Evolutionary conservation across 2,888 invertebrate genomes (phyloP).

Genomic region (Danaus chrysippus): DNA sequence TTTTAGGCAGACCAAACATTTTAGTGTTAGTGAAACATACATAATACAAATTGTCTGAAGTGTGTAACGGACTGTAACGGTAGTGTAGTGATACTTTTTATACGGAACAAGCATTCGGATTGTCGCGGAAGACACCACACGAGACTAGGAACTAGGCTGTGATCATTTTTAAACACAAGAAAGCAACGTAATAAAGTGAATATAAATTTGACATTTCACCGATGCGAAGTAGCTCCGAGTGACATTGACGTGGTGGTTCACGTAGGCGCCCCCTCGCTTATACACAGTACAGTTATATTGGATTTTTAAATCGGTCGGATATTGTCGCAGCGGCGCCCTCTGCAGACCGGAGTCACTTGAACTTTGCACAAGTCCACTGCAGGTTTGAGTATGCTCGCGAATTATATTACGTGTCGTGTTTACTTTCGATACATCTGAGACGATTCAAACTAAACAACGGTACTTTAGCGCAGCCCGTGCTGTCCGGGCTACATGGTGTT

Average conservation of each 20-base stretch:
- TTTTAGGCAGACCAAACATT: slow-evolving; percentile 45
- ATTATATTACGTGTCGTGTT: slow-evolving; percentile 61
- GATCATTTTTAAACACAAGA: slow-evolving; percentile 44
- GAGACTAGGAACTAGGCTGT: slow-evolving; percentile 50
- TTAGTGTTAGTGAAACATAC: slow-evolving; percentile 51
- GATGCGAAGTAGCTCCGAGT: slow-evolving; percentile 58
- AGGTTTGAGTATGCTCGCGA: slow-evolving; percentile 56
- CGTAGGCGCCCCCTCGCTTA: slow-evolving; percentile 39
- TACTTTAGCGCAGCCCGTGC: slow-evolving; percentile 36
- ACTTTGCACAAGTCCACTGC: slow-evolving; percentile 52
- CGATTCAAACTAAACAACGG: slow-evolving; percentile 24
- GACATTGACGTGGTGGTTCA: slow-evolving; percentile 44
- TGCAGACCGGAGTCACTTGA: slow-evolving; percentile 51
- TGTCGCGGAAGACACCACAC: slow-evolving; percentile 46
- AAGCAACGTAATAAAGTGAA: slow-evolving; percentile 35
- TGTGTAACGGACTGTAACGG: slow-evolving; percentile 52
- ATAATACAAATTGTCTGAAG: slow-evolving; percentile 48
- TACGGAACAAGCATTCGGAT: slow-evolving; percentile 51
- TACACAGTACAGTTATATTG: slow-evolving; percentile 38
- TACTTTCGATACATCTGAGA: slow-evolving; percentile 57
- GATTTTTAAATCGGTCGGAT: slow-evolving; percentile 46
- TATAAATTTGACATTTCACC: slow-evolving; percentile 59
- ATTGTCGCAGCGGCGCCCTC: slow-evolving; percentile 59
- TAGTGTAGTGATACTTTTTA: slow-evolving; percentile 56
- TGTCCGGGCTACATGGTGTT: slow-evolving; percentile 59